These are phyloP conservation scores for Cotesia congregata DNA, from an alignment of 2,888 invertebrate genomes.

Conservation along the genomic window DNA sequence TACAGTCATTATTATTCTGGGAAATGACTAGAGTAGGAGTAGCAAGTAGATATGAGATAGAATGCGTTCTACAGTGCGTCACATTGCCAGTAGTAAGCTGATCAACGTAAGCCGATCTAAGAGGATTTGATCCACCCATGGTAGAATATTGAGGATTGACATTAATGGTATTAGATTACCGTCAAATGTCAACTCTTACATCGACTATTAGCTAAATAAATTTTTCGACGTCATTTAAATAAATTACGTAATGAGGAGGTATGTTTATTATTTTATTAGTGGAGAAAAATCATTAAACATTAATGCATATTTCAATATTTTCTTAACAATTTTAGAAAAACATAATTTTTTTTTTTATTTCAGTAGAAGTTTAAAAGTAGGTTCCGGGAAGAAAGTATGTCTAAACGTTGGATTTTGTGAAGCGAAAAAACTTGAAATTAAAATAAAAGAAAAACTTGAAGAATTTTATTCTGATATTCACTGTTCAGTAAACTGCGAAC, in stretches of 20 bases:
- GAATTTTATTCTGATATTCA: slow-evolving; percentile 6
- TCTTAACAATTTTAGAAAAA: background rate
- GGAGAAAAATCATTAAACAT: background rate
- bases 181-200: background rate
- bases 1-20: slow-evolving; percentile 39
- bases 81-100: slow-evolving; percentile 38
- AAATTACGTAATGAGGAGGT: background rate
- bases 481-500: background rate
- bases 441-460: slow-evolving; percentile 11
- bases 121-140: slow-evolving; percentile 40
- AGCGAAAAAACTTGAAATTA: slow-evolving; percentile 8
- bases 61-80: slow-evolving; percentile 19
- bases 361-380: background rate
- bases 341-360: background rate
- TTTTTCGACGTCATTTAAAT: background rate
- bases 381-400: background rate
- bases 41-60: slow-evolving; percentile 17
- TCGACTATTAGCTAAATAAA: background rate
- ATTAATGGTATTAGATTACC: background rate
- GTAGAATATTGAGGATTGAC: slow-evolving; percentile 23
- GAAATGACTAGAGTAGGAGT: slow-evolving; percentile 17
- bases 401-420: background rate
- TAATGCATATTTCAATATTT: background rate
- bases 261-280: background rate
- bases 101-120: slow-evolving; percentile 46